Conservation (phyloP, 2,888 invertebrate genomes). For the Cryptosula pallasiana region DNA sequence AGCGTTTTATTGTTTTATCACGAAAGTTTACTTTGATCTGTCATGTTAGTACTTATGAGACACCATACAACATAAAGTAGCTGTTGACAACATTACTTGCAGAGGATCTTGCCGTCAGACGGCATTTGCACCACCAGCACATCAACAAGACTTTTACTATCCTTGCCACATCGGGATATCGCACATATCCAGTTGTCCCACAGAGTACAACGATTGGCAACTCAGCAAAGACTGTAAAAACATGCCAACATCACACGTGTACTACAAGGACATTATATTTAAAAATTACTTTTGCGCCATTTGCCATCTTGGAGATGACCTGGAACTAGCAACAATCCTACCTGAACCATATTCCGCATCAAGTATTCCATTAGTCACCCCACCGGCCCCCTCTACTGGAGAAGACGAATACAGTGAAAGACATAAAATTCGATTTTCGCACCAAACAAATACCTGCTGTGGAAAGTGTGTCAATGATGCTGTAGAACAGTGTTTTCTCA, state of each 20-base stretch:
- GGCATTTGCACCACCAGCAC: too few relatives aligned
- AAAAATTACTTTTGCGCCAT: background rate
- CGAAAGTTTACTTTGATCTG: too few relatives aligned
- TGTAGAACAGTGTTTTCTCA: background rate
- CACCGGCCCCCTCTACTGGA: background rate
- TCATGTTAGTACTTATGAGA: too few relatives aligned
- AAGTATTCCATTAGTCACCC: background rate
- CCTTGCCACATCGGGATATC: too few relatives aligned
- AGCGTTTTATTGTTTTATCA: too few relatives aligned
- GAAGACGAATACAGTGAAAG: background rate
- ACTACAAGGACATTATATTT: background rate
- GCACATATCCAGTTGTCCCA: background rate
- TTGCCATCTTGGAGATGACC: background rate
- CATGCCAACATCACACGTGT: background rate
- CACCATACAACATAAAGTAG: too few relatives aligned
- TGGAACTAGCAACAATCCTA: background rate
- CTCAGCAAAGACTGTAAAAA: background rate
- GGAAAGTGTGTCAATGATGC: background rate
- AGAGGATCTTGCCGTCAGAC: too few relatives aligned
- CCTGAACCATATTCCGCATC: background rate
- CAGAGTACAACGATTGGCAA: background rate
- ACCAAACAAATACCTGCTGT: background rate
- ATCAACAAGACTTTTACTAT: too few relatives aligned
- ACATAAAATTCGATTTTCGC: background rate
- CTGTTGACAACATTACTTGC: too few relatives aligned